Conservation (phyloP, 2,113 vertebrate genomes). For the Triplophysa tibetana region DNA sequence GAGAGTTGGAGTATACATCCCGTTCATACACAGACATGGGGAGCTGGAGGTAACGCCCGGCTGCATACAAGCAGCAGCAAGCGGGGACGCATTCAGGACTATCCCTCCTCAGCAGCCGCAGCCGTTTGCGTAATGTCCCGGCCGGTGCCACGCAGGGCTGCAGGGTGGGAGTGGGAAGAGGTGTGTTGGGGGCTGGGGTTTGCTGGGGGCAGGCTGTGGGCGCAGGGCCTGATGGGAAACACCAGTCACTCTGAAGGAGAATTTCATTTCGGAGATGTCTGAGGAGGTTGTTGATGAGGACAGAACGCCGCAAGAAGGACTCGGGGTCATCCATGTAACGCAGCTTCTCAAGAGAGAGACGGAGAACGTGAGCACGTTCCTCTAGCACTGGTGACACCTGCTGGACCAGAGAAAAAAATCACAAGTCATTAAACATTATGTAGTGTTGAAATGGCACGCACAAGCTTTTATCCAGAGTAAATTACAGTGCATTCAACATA, state of each 20-base stretch:
- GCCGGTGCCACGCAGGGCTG: conserved; percentile 84
- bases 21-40: conserved; percentile 82
- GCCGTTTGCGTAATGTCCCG: conserved; percentile 86
- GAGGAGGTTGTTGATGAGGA: conserved; percentile 95
- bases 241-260: conserved; percentile 93
- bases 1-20: conserved; percentile 62
- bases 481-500: no score
- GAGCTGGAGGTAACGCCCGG: conserved; percentile 85
- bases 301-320: conserved; percentile 90
- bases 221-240: conserved; percentile 74
- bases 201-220: conserved; percentile 53
- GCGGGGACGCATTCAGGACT: conserved; percentile 82
- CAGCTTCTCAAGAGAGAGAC: conserved; percentile 95
- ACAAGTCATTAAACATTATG: no score
- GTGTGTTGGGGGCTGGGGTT: conserved; percentile 61
- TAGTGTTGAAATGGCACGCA: no score
- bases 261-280: conserved; percentile 91
- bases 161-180: conserved; percentile 71
- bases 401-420: conserved; percentile 12
- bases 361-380: conserved; percentile 92
- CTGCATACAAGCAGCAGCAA: conserved; percentile 92
- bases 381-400: conserved; percentile 89
- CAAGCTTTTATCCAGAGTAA: no score
- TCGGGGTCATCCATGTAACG: conserved; percentile 95
- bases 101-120: conserved; percentile 82